Conservation (phyloP, 1,140 invertebrate genomes). For the Notospermus geniculatus region DNA sequence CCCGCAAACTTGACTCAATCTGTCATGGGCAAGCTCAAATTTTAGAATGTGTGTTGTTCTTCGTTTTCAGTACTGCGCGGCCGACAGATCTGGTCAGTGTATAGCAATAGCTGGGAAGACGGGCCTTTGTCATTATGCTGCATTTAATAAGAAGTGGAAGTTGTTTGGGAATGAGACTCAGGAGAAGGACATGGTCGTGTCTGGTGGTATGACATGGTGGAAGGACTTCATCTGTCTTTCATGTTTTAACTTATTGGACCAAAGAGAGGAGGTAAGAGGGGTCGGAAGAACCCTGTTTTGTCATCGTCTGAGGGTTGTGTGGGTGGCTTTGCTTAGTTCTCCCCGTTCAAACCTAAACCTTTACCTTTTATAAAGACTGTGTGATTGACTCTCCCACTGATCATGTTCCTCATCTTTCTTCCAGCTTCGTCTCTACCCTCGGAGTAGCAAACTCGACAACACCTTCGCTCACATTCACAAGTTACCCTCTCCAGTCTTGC, state of each 20-base stretch:
- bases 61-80: constrained; percentile 45
- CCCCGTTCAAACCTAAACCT: too few species aligned
- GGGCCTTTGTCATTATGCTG: constrained; percentile 91
- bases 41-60: too few species aligned
- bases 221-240: constrained; percentile 73
- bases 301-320: too few species aligned
- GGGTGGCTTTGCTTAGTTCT: too few species aligned
- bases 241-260: constrained; percentile 82
- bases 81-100: constrained; percentile 68
- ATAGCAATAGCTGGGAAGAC: constrained; percentile 91
- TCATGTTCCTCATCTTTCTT: constrained; percentile 13
- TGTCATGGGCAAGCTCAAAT: too few species aligned
- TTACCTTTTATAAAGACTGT: too few species aligned
- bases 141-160: constrained; percentile 88
- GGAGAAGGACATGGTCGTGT: constrained; percentile 95
- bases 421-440: constrained; percentile 79
- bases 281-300: not conserved
- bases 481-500: constrained; percentile 49
- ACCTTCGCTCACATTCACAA: constrained; percentile 69
- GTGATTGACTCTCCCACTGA: too few species aligned
- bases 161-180: constrained; percentile 96
- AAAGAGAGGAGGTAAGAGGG: constrained; percentile 80
- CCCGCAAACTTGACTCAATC: too few species aligned
- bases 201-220: constrained; percentile 95
- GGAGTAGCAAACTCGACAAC: constrained; percentile 88